Percentiles rank a stretch among this genome's conserved stretches.
Evolutionary conservation across 2,113 vertebrate genomes (phyloP).

Genomic region (Plestiodon gilberti): DNA sequence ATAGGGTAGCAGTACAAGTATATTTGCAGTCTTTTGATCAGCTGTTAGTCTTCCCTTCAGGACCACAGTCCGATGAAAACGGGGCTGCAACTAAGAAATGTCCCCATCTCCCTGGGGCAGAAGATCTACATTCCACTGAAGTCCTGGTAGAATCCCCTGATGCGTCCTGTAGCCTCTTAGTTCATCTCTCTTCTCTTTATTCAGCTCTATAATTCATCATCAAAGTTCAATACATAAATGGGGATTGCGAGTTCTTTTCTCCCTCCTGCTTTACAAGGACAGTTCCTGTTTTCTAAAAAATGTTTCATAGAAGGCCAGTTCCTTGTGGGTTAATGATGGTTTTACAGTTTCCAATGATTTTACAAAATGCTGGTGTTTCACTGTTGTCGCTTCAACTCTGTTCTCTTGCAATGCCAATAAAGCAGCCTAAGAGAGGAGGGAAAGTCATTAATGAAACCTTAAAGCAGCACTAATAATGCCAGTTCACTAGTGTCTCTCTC

Average conservation of each 20-base stretch:
- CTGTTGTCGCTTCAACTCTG: conserved; percentile 79
- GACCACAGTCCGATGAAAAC: background rate
- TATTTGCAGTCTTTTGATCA: background rate
- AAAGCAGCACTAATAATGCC: background rate
- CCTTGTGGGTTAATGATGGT: conserved; percentile 82
- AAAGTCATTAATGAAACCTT: background rate
- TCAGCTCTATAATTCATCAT: no score
- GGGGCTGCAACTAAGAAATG: background rate
- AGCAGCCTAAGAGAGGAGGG: conserved; percentile 82
- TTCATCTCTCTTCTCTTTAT: background rate
- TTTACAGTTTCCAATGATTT: conserved; percentile 77
- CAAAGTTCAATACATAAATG: background rate
- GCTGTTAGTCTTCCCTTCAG: background rate
- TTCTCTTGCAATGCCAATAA: conserved; percentile 87
- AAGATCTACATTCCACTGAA: background rate
- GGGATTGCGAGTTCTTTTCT: background rate
- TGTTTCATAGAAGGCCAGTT: conserved; percentile 82
- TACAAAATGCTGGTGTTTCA: conserved; percentile 84
- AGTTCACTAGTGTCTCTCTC: background rate
- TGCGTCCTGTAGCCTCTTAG: background rate
- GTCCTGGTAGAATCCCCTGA: background rate
- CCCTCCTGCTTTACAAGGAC: conserved; percentile 18
- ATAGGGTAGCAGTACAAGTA: background rate
- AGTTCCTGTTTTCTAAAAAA: conserved; percentile 60
- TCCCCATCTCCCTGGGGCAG: no score